Base-by-base conservation (phyloP, 1,140 invertebrate species). In the Bombus affinis region DNA sequence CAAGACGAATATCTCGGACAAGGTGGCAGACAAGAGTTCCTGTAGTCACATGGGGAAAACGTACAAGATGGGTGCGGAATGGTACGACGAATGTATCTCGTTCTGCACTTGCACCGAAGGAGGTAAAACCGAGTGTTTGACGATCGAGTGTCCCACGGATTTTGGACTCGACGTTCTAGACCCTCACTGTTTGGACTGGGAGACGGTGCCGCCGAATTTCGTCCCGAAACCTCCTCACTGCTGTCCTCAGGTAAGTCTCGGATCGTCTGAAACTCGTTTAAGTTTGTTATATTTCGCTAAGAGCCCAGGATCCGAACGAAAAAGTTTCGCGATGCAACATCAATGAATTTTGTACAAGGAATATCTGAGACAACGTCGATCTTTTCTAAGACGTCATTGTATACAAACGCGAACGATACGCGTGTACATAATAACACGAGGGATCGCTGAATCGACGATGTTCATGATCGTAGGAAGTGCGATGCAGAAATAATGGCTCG, bases 181-280 rank as follows among this genome's bases (percentile, higher is more conserved):
- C 91, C 97, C 97, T 1, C 96, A 97, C 71, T 99, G 98, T 93
- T 93, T 98, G 1, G 96, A 97, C 86, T 99, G 98, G 98, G 98
- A 98, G 88, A 96, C 97, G 0, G 96, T 97, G 28, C 97, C 97
- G 0, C 95, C 96, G 0, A 95, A 97, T 92, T 97, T 97, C 88
- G 94, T 96, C 32, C 96, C 98, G 0, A 96, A 95, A 71, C 96
- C 97, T 15, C 98, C 98, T 0, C 96, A 97, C 86, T 98, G 98
- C 93, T 98, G 98, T 94, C 97, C 98, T 0, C 96, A 95, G 89
- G 95, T 95, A 86, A 15, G 37, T 0, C 9, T 2, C 15, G 2
- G 2, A 13, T 39, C 28, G 0, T n/a, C n/a, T 18, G 35, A 44
- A 3, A 37, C 2, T 10, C 28, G 15, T 2, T 53, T 22, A 53